Evolutionary conservation across 2,888 invertebrate species (phyloP).

Genomic region (Cyclophora albipunctata): DNA sequence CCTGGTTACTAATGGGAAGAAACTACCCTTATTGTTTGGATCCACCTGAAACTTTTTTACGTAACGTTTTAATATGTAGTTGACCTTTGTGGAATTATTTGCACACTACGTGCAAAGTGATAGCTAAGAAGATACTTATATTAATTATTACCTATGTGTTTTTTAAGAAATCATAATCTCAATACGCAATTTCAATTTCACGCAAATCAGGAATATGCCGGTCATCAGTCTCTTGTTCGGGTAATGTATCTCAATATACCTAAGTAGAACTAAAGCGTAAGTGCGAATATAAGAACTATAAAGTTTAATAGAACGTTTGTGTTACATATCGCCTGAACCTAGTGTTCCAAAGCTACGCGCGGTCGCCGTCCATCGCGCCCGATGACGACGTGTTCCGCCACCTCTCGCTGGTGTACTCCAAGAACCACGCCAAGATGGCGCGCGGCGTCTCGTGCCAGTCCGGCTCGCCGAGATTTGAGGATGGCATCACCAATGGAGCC

Average conservation of each 20-base stretch:
- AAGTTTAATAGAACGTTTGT: constrained; percentile 18
- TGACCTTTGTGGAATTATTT: too few species aligned
- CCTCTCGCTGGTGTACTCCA: constrained; percentile 88
- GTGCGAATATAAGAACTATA: neutral
- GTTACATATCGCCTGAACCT: constrained; percentile 77
- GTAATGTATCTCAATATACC: constrained; percentile 69
- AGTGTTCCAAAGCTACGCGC: constrained; percentile 92
- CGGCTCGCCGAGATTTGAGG: constrained; percentile 82
- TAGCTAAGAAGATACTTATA: too few species aligned
- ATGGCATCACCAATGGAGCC: constrained; percentile 96
- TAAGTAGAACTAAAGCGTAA: neutral
- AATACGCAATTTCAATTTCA: constrained; percentile 36
- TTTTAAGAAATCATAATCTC: too few species aligned
- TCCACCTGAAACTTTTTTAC: too few species aligned
- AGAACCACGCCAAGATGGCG: constrained; percentile 92
- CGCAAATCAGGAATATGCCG: constrained; percentile 80
- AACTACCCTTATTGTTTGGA: too few species aligned
- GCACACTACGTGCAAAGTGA: too few species aligned
- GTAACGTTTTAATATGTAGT: too few species aligned
- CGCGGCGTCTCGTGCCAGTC: constrained; percentile 88
- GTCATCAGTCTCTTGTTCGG: constrained; percentile 82
- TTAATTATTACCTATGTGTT: too few species aligned
- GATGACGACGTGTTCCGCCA: constrained; percentile 95
- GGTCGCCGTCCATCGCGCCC: constrained; percentile 88
- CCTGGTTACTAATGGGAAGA: too few species aligned